These are phyloP conservation scores for Stylophora pistillata DNA, from an alignment of 64 coral and sea anemone species.

Conservation along the genomic window DNA sequence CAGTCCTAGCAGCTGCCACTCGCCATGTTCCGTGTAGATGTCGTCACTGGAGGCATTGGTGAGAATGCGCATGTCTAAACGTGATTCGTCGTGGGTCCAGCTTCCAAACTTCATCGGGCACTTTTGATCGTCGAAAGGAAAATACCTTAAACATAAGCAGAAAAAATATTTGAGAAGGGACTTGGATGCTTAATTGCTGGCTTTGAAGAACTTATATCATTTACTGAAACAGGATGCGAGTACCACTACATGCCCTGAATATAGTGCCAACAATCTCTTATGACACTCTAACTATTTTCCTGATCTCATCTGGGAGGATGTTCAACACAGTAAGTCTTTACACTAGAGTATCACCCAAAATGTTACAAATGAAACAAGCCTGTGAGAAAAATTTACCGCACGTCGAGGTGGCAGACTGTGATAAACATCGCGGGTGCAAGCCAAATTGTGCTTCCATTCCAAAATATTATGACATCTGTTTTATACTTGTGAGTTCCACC, in stretches of 20 bases:
- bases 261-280: too few species aligned
- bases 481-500: slow-evolving; percentile 56
- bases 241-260: too few species aligned
- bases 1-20: slow-evolving; percentile 41
- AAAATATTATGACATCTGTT: slow-evolving; percentile 39
- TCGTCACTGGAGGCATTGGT: slow-evolving; percentile 52
- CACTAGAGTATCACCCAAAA: too few species aligned
- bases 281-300: too few species aligned
- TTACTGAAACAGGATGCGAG: too few species aligned
- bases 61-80: slow-evolving; percentile 61
- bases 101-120: slow-evolving; percentile 53
- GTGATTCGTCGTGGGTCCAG: slow-evolving; percentile 41
- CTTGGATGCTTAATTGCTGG: too few species aligned
- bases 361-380: too few species aligned
- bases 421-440: slow-evolving; percentile 58
- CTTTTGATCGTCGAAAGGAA: slow-evolving; percentile 62
- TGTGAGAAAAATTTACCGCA: slow-evolving; percentile 16
- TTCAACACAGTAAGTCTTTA: too few species aligned
- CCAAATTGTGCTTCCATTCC: slow-evolving; percentile 47
- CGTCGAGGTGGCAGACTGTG: slow-evolving; percentile 39
- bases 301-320: too few species aligned
- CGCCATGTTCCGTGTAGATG: slow-evolving; percentile 61
- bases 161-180: neutral
- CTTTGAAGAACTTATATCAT: too few species aligned
- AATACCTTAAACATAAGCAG: slow-evolving; percentile 6